A percentile compares a stretch with the other conserved stretches of the same genome.
Evolutionary conservation across 2,113 vertebrate species (phyloP).

Genomic region (Trichomycterus rosablanca): DNA sequence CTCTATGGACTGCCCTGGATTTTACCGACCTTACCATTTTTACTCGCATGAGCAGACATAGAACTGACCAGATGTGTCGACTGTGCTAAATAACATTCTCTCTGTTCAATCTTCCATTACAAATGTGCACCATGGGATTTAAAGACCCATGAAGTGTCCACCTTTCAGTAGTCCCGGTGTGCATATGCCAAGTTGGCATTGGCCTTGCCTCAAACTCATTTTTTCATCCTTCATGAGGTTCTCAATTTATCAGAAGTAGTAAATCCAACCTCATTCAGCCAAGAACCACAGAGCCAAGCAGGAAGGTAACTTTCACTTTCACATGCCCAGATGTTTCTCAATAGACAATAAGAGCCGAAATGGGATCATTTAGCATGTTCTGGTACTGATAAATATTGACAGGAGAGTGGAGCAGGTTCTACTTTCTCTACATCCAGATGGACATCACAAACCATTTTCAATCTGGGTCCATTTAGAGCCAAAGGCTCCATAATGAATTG

Average conservation of each 20-base stretch:
- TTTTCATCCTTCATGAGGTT: conserved; percentile 10
- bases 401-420: conserved; percentile 41
- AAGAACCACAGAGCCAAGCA: not conserved
- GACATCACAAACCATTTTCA: conserved; percentile 47
- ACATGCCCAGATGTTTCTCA: conserved; percentile 48
- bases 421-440: conserved; percentile 27
- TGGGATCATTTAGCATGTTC: conserved; percentile 48
- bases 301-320: conserved; percentile 21
- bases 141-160: conserved; percentile 23
- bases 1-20: not conserved
- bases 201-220: not conserved
- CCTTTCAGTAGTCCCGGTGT: conserved; percentile 20
- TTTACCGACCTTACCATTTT: not conserved
- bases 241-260: not conserved
- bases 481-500: conserved; percentile 5
- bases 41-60: not conserved
- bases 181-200: conserved; percentile 27
- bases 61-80: not conserved
- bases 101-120: conserved; percentile 3
- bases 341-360: conserved; percentile 45
- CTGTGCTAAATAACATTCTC: not conserved
- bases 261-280: conserved; percentile 29
- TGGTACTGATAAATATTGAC: conserved; percentile 52
- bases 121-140: conserved; percentile 8
- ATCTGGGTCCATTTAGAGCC: conserved; percentile 37